Percentiles rank a stretch among this genome's conserved stretches.
phyloP scores from a whole-genome alignment of 2,113 vertebrate species.

The Hiodon alosoides region DNA sequence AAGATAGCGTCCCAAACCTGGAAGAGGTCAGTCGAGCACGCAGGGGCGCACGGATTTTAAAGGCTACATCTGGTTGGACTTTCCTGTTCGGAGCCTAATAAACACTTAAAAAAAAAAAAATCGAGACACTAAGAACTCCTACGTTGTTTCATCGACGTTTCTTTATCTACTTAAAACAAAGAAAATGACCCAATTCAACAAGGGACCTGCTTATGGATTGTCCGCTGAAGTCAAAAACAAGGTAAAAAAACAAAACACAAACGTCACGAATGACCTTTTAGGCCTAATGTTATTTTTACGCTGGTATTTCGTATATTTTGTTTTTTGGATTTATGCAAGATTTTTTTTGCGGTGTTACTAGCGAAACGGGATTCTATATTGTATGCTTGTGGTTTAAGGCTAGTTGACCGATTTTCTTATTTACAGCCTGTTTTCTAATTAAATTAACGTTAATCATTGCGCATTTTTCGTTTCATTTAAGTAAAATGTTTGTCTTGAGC shows the following conservation, averaged over 20 bases:
- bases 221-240: conserved; percentile 79
- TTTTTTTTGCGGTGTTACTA: no score
- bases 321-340: no score
- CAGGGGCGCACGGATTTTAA: background rate
- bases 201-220: conserved; percentile 75
- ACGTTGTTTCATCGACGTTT: conserved; percentile 2
- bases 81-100: background rate
- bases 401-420: no score
- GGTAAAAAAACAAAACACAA: conserved; percentile 42
- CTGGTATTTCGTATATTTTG: no score
- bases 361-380: no score
- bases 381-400: no score
- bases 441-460: no score
- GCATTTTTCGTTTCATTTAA: no score
- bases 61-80: background rate
- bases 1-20: background rate
- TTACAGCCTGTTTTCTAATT: no score
- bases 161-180: conserved; percentile 8
- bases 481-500: no score
- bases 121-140: background rate
- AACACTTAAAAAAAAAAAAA: no score
- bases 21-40: background rate
- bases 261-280: background rate
- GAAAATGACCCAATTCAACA: conserved; percentile 73
- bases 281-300: no score